These are phyloP conservation scores for Numida meleagris DNA, from an alignment of 2,113 vertebrate genomes.

Conservation along the genomic window DNA sequence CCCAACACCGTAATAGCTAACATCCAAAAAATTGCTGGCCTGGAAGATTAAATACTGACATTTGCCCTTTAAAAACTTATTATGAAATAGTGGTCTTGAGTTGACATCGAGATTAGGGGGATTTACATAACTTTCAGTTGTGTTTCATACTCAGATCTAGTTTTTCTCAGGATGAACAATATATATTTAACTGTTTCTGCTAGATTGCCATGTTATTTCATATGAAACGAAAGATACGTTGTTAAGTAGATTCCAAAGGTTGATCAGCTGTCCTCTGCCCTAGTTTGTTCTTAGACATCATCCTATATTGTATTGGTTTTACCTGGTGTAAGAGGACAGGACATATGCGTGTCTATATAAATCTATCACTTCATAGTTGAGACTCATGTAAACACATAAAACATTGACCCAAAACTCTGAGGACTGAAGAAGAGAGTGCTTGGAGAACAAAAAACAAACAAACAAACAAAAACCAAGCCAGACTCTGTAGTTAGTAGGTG, in stretches of 20 bases:
- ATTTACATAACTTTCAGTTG: not conserved
- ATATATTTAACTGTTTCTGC: not conserved
- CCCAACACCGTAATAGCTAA: not conserved
- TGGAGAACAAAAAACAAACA: not conserved
- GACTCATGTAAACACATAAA: not conserved
- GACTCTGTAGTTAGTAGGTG: not conserved
- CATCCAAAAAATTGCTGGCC: not conserved
- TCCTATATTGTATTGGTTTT: not conserved
- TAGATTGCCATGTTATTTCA: not conserved
- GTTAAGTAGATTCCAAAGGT: not conserved
- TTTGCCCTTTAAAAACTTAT: not conserved
- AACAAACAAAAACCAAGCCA: not conserved
- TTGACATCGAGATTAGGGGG: not conserved
- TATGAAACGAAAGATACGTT: not conserved
- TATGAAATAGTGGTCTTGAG: not conserved
- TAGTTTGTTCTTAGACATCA: not conserved
- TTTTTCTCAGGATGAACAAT: not conserved
- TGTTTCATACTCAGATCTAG: not conserved
- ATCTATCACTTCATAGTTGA: not conserved
- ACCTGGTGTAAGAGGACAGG: not conserved
- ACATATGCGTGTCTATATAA: not conserved
- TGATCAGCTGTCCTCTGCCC: not conserved
- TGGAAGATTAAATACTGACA: not conserved
- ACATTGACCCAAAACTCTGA: not conserved
- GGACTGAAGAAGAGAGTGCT: not conserved